Conservation (phyloP, 2,113 vertebrate species). For the Laticauda colubrina region DNA sequence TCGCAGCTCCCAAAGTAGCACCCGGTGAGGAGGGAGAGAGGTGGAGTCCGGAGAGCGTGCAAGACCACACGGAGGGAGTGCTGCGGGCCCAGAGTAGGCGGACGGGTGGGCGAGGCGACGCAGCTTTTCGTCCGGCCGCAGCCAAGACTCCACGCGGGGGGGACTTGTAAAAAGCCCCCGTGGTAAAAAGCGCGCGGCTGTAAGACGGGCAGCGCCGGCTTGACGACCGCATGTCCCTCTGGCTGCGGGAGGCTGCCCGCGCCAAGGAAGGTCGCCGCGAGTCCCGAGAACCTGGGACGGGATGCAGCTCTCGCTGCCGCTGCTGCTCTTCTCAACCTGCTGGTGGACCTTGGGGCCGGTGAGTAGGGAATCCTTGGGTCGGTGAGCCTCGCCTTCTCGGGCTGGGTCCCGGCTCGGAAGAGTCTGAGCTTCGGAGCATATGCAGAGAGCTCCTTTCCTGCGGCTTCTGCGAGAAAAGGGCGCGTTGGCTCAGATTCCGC, state of each 20-base stretch:
- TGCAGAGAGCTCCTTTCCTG: background rate
- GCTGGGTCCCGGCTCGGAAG: background rate
- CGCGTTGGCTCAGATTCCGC: background rate
- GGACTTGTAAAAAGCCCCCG: background rate
- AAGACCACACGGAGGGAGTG: background rate
- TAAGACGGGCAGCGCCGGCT: background rate
- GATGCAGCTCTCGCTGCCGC: slow-evolving; percentile 42
- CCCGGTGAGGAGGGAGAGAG: background rate
- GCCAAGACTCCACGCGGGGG: background rate
- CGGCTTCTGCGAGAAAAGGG: background rate
- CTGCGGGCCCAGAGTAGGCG: background rate
- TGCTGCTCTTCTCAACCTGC: slow-evolving; percentile 37
- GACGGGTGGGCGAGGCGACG: background rate
- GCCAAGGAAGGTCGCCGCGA: background rate
- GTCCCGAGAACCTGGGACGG: background rate
- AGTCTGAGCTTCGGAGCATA: background rate
- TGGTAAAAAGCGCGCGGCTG: background rate
- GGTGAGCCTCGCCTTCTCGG: background rate
- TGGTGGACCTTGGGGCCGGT: slow-evolving; percentile 43
- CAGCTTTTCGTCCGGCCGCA: background rate
- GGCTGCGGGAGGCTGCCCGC: background rate
- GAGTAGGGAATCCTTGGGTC: slow-evolving; percentile 31
- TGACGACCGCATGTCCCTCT: slow-evolving; percentile 13
- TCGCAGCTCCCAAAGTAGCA: background rate
- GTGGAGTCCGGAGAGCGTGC: fast-evolving